Percentiles rank a stretch among this genome's conserved stretches.
phyloP scores from a whole-genome alignment of 2,888 invertebrate genomes.

The Campoletis raptor region DNA sequence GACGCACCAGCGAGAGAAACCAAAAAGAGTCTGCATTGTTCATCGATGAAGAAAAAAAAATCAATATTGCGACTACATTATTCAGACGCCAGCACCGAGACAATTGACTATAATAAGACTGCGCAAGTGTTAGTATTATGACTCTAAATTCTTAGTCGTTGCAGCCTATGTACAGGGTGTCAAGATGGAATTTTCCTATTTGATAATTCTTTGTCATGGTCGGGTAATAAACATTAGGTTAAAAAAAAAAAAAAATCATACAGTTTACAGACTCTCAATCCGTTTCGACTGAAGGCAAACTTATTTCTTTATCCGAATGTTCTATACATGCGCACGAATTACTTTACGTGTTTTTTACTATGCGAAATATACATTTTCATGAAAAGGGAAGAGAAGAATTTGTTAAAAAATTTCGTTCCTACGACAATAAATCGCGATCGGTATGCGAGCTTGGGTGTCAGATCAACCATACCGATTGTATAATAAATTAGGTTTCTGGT shows the following conservation, averaged over 20 bases:
- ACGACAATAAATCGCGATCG: background rate
- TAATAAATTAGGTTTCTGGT: background rate
- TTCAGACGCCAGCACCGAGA: conserved; percentile 44
- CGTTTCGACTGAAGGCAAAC: too few relatives aligned
- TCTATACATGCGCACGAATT: too few relatives aligned
- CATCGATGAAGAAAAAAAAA: conserved; percentile 33
- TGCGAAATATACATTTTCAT: background rate
- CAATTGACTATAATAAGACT: conserved; percentile 42
- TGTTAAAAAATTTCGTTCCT: background rate
- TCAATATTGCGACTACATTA: conserved; percentile 59
- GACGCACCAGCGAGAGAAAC: conserved; percentile 33
- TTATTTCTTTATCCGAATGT: too few relatives aligned
- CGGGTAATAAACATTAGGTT: background rate
- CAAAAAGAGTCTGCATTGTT: conserved; percentile 50
- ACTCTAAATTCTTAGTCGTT: conserved; percentile 12
- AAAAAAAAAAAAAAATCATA: too few relatives aligned
- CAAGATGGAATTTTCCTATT: background rate
- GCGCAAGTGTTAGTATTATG: conserved; percentile 28
- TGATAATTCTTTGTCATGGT: background rate
- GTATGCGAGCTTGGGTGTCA: background rate
- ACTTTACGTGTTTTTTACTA: too few relatives aligned
- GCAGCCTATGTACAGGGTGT: conserved; percentile 6
- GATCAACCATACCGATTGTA: background rate
- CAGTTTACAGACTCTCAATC: too few relatives aligned
- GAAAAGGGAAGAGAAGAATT: background rate